Evolutionary conservation across 2,888 invertebrate genomes (phyloP).

Genomic region (Uloborus plumipes): DNA sequence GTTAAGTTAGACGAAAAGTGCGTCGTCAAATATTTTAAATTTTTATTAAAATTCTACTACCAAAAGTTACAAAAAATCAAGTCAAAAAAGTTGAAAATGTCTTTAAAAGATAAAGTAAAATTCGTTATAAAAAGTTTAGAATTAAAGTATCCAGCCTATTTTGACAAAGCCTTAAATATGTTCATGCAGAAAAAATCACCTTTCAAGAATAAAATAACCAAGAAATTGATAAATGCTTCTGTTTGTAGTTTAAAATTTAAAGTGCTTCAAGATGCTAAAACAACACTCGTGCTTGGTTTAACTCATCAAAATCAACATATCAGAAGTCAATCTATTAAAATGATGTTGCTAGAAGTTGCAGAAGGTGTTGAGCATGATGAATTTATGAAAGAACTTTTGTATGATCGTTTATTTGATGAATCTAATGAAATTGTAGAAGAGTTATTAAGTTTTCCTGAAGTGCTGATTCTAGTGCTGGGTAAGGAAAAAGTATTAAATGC

Average conservation of each 20-base stretch:
- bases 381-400: slow-evolving; percentile 73
- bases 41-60: not conserved
- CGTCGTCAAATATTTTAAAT: slow-evolving; percentile 4
- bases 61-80: not conserved
- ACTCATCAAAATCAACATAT: slow-evolving; percentile 80
- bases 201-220: not conserved
- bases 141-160: slow-evolving; percentile 34
- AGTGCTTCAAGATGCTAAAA: slow-evolving; percentile 68
- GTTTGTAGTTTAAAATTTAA: slow-evolving; percentile 67
- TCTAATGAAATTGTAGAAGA: slow-evolving; percentile 67
- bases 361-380: slow-evolving; percentile 69
- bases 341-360: slow-evolving; percentile 75
- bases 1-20: slow-evolving; percentile 8
- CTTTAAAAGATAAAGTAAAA: not conserved
- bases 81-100: not conserved
- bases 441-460: slow-evolving; percentile 17
- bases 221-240: slow-evolving; percentile 39
- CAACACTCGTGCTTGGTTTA: slow-evolving; percentile 79
- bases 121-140: slow-evolving; percentile 19
- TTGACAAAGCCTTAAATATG: slow-evolving; percentile 39
- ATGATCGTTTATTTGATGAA: slow-evolving; percentile 73
- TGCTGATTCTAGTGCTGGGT: slow-evolving; percentile 7
- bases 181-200: slow-evolving; percentile 29
- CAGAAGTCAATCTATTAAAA: slow-evolving; percentile 79
- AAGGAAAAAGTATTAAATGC: slow-evolving; percentile 3